Percentiles rank a stretch among this genome's conserved stretches.
phyloP scores from a whole-genome alignment of 2,113 vertebrate genomes.

The pig (Sus scrofa) region T2T-Sscrofa CM000830.6:118394501-118395000 shows the following conservation, averaged over 20 bases:
- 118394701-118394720: slow-evolving; percentile 20
- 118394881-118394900: slow-evolving; percentile 70
- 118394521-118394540: too few relatives aligned
- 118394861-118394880: slow-evolving; percentile 70
- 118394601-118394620: slow-evolving; percentile 65
- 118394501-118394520: too few relatives aligned
- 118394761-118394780: slow-evolving; percentile 56
- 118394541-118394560: too few relatives aligned
- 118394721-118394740: slow-evolving; percentile 29
- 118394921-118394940: slow-evolving; percentile 17
- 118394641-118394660: slow-evolving; percentile 14
- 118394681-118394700: slow-evolving; percentile 44
- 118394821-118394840: slow-evolving; percentile 44
- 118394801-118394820: slow-evolving; percentile 53
- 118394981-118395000: slow-evolving; percentile 77
- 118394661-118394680: slow-evolving; percentile 53
- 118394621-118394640: background rate
- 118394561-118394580: too few relatives aligned
- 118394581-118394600: too few relatives aligned
- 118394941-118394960: slow-evolving; percentile 71
- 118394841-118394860: slow-evolving; percentile 30
- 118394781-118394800: slow-evolving; percentile 46
- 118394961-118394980: slow-evolving; percentile 76
- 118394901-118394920: slow-evolving; percentile 68
- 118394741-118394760: slow-evolving; percentile 18